Percentiles rank a stretch among this genome's conserved stretches.
phyloP scores from a whole-genome alignment of 2,888 invertebrate genomes.

The Cremastinae sp. region DNA sequence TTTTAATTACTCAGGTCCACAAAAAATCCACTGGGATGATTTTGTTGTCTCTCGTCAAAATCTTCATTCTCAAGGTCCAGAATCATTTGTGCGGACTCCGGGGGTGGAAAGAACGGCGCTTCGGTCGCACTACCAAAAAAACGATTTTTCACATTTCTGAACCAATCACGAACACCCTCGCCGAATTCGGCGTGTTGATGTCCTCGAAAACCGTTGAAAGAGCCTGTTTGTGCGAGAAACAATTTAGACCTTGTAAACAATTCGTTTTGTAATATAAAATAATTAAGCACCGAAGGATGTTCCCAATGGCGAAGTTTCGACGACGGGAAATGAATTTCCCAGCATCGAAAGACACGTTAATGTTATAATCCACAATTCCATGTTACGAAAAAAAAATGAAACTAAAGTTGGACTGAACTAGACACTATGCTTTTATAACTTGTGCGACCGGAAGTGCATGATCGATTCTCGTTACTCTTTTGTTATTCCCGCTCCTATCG shows the following conservation, averaged over 20 bases:
- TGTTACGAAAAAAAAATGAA: too few relatives aligned
- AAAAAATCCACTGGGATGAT: slow-evolving; percentile 39
- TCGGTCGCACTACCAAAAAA: slow-evolving; percentile 38
- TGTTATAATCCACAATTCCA: slow-evolving; percentile 46
- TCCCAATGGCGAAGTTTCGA: slow-evolving; percentile 20
- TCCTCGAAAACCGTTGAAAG: slow-evolving; percentile 25
- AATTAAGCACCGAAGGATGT: slow-evolving; percentile 36
- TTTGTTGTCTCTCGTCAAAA: slow-evolving; percentile 47
- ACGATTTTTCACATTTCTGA: slow-evolving; percentile 62
- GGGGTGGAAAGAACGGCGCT: slow-evolving; percentile 7
- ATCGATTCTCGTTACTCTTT: slow-evolving; percentile 62
- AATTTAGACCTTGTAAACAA: neutral
- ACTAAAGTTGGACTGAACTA: too few relatives aligned
- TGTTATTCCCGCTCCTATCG: slow-evolving; percentile 34
- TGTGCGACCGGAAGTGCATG: slow-evolving; percentile 66
- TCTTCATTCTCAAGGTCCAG: slow-evolving; percentile 45
- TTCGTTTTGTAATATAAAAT: neutral
- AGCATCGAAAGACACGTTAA: slow-evolving; percentile 31
- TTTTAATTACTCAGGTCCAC: slow-evolving; percentile 65
- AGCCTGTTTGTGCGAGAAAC: neutral
- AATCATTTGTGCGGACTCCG: slow-evolving; percentile 32
- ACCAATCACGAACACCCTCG: slow-evolving; percentile 68
- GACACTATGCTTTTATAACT: slow-evolving; percentile 42
- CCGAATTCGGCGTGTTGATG: slow-evolving; percentile 57
- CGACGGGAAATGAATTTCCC: slow-evolving; percentile 16